Evolutionary conservation across 2,888 invertebrate genomes (phyloP).

Genomic region (Xanthostigma xanthostigma): DNA sequence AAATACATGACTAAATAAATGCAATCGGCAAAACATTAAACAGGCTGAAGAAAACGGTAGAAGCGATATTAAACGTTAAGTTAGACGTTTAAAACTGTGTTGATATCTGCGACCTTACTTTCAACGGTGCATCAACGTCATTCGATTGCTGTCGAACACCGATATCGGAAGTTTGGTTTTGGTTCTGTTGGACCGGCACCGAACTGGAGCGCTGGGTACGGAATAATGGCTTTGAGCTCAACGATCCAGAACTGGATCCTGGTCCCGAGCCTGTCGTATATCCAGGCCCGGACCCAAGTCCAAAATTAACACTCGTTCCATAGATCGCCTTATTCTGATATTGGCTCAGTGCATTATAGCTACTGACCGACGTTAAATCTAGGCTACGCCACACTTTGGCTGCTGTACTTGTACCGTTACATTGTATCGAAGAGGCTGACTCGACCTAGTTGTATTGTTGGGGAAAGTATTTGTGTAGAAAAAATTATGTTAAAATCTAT

Average conservation of each 20-base stretch:
- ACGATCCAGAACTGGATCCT: slow-evolving; percentile 20
- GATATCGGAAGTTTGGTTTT: slow-evolving; percentile 4
- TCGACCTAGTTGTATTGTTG: not conserved
- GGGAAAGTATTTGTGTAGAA: no score
- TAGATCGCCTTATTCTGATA: no score
- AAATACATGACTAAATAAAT: slow-evolving; percentile 11
- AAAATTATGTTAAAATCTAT: no score
- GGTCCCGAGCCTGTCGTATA: slow-evolving; percentile 29
- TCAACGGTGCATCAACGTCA: no score
- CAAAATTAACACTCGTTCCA: not conserved
- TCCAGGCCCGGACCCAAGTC: slow-evolving; percentile 7
- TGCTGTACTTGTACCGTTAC: slow-evolving; percentile 7
- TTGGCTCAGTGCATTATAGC: not conserved
- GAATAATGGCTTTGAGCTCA: slow-evolving; percentile 34
- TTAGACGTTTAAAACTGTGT: slow-evolving; percentile 1
- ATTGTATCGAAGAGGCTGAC: slow-evolving; percentile 18
- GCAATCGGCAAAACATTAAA: slow-evolving; percentile 25
- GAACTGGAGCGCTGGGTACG: slow-evolving; percentile 48
- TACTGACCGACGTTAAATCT: slow-evolving; percentile 23
- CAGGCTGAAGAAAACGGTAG: slow-evolving; percentile 21
- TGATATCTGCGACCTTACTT: slow-evolving; percentile 1
- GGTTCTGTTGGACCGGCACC: slow-evolving; percentile 34
- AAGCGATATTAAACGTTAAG: slow-evolving; percentile 7
- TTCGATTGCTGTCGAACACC: no score
- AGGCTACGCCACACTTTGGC: slow-evolving; percentile 35